Base-by-base conservation (phyloP, 2,888 invertebrate genomes). In the Drosophila phalerata region DNA sequence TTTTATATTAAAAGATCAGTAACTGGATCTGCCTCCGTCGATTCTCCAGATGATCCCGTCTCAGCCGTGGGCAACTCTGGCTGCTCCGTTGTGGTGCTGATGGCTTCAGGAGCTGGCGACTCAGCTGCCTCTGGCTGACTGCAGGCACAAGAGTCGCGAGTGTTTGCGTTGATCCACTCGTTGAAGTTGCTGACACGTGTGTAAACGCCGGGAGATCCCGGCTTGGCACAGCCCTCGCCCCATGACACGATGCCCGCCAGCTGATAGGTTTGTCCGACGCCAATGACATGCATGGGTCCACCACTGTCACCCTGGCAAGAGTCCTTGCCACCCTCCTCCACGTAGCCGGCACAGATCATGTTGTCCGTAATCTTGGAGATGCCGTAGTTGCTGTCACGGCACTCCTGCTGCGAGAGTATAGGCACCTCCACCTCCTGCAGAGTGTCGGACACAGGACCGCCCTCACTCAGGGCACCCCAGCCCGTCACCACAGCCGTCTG, bases 141-240 rank as follows among this genome's bases (percentile, higher is more conserved):
- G 92, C 96, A 96, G 86, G 94, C 94, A 90, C 96, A 96, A 1
- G 95, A 94, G 74, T 96, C 96, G 38, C 91, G 91, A 0, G 96
- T 96, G 89, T 95, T 95, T 51, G 93, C 93, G 73, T 93, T 93
- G 45, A 96, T 94, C 96, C 96, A 96, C 0, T 94, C 79, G 49
- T 85, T 86, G 51, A 95, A 97, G 68, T 96, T 94, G 91, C 96
- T 96, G n/a, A 97, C 96, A 42, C 97, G 93, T 0, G 96, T 94
- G 91, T 97, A 97, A 4, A 97, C 97, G 1, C 97, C 97, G 0
- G 97, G 97, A 70, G 94, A 94, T 77, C 95, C 95, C 0, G 95
- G 94, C 81, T 91, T 84, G 19, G 93, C 92, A 53, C 92, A 92
- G 15, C 92, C 92, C 52, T 92, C 91, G 42, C 92, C 92, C 92